These are phyloP conservation scores for Zaprionus ornatus DNA, from an alignment of 1,140 invertebrate species.

Conservation along the genomic window DNA sequence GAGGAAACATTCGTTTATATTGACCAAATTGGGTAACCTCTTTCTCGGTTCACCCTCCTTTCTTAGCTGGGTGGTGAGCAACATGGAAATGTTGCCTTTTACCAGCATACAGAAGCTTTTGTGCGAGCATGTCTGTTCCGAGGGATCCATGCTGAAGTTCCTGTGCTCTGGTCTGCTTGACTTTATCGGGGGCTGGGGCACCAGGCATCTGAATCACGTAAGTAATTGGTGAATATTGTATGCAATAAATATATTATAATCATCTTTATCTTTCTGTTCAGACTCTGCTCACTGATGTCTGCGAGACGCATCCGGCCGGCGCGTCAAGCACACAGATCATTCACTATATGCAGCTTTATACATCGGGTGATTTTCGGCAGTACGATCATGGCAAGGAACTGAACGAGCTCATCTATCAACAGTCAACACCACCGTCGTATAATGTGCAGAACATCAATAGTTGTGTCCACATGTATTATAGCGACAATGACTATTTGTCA, in stretches of 20 bases:
- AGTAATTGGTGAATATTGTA: conserved; percentile 3
- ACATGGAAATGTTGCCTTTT: conserved; percentile 72
- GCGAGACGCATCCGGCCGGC: conserved; percentile 82
- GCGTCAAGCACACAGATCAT: conserved; percentile 85
- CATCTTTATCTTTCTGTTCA: not conserved
- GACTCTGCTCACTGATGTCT: conserved; percentile 72
- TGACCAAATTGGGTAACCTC: conserved; percentile 81
- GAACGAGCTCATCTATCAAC: conserved; percentile 85
- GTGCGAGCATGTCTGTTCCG: conserved; percentile 71
- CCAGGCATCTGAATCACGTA: conserved; percentile 74
- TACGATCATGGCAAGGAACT: conserved; percentile 84
- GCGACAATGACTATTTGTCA: conserved; percentile 87
- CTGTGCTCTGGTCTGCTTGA: conserved; percentile 69
- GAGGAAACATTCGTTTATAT: conserved; percentile 84
- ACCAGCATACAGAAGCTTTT: conserved; percentile 67
- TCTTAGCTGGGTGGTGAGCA: conserved; percentile 67
- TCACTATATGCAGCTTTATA: conserved; percentile 85
- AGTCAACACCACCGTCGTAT: conserved; percentile 85
- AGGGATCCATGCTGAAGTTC: conserved; percentile 66
- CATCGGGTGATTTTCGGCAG: conserved; percentile 75
- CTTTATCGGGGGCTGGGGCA: conserved; percentile 78
- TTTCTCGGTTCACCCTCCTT: conserved; percentile 74
- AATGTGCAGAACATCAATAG: conserved; percentile 86
- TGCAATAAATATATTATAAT: not conserved
- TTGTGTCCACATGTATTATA: conserved; percentile 88